These are phyloP conservation scores for Candoia aspera DNA, from an alignment of 2,113 vertebrate species.

Conservation along the genomic window DNA sequence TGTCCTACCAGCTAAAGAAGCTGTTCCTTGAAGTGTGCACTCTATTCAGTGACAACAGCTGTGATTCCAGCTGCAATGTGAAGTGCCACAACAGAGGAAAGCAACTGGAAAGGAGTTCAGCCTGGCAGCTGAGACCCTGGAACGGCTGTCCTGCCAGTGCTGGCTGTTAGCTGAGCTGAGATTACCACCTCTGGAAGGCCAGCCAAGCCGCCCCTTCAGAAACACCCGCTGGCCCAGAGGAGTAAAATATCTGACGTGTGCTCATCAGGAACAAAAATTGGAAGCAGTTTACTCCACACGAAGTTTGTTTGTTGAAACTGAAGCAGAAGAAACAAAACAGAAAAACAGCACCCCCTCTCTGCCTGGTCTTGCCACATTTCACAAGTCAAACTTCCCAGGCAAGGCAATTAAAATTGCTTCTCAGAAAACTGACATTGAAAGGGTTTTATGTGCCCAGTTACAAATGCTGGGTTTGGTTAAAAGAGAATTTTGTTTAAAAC, in stretches of 20 bases:
- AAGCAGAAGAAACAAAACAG: background rate
- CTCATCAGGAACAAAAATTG: background rate
- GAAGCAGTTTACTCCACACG: background rate
- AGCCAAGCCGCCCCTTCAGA: background rate
- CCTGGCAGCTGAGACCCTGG: background rate
- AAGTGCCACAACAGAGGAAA: too few species aligned
- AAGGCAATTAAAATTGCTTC: background rate
- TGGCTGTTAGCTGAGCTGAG: background rate
- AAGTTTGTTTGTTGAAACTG: background rate
- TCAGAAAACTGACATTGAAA: background rate
- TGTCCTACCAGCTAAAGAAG: too few species aligned
- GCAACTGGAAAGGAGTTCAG: background rate
- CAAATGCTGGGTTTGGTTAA: background rate
- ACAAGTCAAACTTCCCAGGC: background rate
- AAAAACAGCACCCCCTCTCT: too few species aligned
- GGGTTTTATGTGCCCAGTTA: background rate
- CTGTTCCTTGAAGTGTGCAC: too few species aligned
- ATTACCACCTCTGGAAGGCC: too few species aligned
- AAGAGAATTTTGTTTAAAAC: background rate
- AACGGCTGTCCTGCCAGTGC: conserved; percentile 2
- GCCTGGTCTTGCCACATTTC: fast-evolving
- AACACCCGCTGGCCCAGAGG: background rate
- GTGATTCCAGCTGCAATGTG: too few species aligned
- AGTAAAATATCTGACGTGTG: background rate
- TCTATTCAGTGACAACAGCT: too few species aligned